Conservation (phyloP, 1,140 invertebrate genomes). For the Papilio glaucus region DNA sequence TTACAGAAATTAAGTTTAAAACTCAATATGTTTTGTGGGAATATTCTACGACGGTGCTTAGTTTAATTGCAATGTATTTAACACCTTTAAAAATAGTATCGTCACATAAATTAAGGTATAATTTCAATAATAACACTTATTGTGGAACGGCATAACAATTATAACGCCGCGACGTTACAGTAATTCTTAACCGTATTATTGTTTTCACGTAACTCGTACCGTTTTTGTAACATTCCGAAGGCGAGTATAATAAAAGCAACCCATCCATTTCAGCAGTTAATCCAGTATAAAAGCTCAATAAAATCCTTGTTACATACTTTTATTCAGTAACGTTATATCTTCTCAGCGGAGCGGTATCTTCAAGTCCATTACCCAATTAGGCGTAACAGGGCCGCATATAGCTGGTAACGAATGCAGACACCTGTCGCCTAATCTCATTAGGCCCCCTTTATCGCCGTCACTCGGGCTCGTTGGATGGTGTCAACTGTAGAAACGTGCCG, state of each 20-base stretch:
- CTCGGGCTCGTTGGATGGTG: slow-evolving; percentile 10
- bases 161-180: slow-evolving; percentile 11
- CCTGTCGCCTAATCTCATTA: slow-evolving; percentile 58
- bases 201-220: slow-evolving; percentile 33
- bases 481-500: slow-evolving; percentile 4
- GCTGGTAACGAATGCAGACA: slow-evolving; percentile 57
- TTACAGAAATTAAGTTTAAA: no score
- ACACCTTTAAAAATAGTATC: no score
- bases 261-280: slow-evolving; percentile 29
- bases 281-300: slow-evolving; percentile 34
- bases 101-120: no score
- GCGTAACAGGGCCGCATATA: slow-evolving; percentile 43
- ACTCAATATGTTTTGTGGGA: no score
- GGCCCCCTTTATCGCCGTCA: slow-evolving; percentile 33
- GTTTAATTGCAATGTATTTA: no score
- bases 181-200: slow-evolving; percentile 19
- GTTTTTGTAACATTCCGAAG: slow-evolving; percentile 14
- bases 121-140: neutral
- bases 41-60: no score
- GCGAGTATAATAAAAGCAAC: slow-evolving; percentile 19
- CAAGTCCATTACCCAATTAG: slow-evolving; percentile 55
- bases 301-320: slow-evolving; percentile 40
- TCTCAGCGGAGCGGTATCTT: slow-evolving; percentile 35
- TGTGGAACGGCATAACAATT: neutral
- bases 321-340: slow-evolving; percentile 42